Base-by-base conservation (phyloP, 2,797 vertebrate genomes). In the Zalophus californianus region DNA sequence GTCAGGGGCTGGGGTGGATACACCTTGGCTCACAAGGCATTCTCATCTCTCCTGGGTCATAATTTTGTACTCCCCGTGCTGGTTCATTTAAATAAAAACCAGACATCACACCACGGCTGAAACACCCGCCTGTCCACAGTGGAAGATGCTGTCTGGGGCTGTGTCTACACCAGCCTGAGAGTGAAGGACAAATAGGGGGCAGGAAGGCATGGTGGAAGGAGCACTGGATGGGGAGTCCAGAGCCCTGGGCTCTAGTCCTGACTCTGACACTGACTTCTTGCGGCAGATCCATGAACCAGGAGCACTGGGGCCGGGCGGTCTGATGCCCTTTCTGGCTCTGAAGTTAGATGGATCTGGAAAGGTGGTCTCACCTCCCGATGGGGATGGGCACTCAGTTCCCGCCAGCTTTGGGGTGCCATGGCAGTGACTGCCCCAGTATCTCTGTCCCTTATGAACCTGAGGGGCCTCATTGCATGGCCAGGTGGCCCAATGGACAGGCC, bases 81-180 rank as follows among this genome's bases (percentile, higher is more conserved):
- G 50, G 44, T 91, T 97, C 97, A 97, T 97, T 97, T 98, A 90
- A 97, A 97, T 97, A 97, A 97, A 96, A 97, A 25, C 87, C 91
- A 98, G 96, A 97, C 91, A 93, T 72, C 84, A 80, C 94, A 83
- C 91, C 50, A 32, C 0, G 5, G 54, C 18, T 44, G 73, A 92
- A 87, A 78, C 16, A n/a, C n/a, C 56, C 7, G 64, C 66, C 87
- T 88, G 48, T 75, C 80, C 12, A 5, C 1, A 5, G 7, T 7
- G 50, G 96, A 38, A 38, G 89, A 70, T 23, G 79, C 82, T 3
- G 27, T 56, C 88, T 75, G 95, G 78, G 62, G 15, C 72, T 54
- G 23, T 11, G 78, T 56, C 72, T 2, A 7, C 10, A 10, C n/a
- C 48, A 62, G 85, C 23, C 1, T 11, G 48, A 44, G 52, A 2